Evolutionary conservation across 2,888 invertebrate genomes (phyloP), one percentile per base, ranked within the genome.

Genomic region (Beris chalybata): DNA sequence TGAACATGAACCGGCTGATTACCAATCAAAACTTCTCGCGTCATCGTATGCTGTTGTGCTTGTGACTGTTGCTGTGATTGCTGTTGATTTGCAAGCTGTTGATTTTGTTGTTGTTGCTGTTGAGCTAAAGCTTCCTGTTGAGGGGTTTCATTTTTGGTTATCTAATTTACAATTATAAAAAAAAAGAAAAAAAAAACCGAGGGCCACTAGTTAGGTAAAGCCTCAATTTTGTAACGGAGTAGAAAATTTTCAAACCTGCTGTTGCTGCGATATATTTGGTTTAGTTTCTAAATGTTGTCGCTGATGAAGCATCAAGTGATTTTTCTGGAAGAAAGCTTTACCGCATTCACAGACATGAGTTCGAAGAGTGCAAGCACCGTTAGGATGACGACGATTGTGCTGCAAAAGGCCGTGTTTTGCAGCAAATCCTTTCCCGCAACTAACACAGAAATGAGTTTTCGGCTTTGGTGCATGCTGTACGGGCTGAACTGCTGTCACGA

Each of bases 251-350:
- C 32, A 45, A 52, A 70, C 65, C 65, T 80, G 79, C 73, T 78
- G 78, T 73, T 79, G 79, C 69, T 78, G 76, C 65, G 74, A 74
- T 59, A 73, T 71, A 70, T 74, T 75, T 76, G 83, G 79, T 73
- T 81, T 81, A 48, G 81, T 80, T 75, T 81, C 81, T 74, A 82
- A 75, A 79, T 92, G 91, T 74, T 91, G 91, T 65, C 92, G 83
- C 79, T 92, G 91, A 77, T 92, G 92, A 65, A 92, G 82, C 82
- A 91, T 86, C 68, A 92, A 82, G 75, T 92, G 92, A 77, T 91
- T 92, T 81, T 92, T 92, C 80, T 92, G 92, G 83, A 90, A 90
- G 84, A 92, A 92, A 12, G 90, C 91, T 77, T 92, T 92, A 66
- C 90, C 90, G 76, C 92, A 92, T 75, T 90, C 89, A 76, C 92